Percentiles rank a stretch among this genome's conserved stretches.
These are phyloP conservation scores for Brachionus rotundiformis DNA, from an alignment of 1,140 invertebrate species.

Conservation along the genomic window DNA sequence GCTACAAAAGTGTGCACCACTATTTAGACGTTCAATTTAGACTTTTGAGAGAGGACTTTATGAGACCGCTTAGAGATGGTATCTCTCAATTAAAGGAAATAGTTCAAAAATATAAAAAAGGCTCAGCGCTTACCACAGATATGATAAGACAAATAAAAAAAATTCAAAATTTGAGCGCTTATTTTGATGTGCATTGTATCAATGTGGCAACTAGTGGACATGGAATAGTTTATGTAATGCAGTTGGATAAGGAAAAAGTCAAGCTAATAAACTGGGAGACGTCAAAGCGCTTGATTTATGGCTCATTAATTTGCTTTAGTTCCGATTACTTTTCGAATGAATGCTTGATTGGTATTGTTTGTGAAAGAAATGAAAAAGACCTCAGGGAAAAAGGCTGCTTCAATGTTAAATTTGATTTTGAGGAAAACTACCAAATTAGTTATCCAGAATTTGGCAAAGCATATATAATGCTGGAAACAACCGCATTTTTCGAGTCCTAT, in stretches of 20 bases:
- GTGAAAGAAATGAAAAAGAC: conserved; percentile 10
- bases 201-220: not conserved
- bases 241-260: conserved; percentile 53
- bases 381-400: not conserved
- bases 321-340: conserved; percentile 30
- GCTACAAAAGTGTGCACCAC: conserved; percentile 70
- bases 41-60: conserved; percentile 73
- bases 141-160: not conserved
- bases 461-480: conserved; percentile 64
- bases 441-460: not conserved
- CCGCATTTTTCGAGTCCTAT: conserved; percentile 66
- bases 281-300: conserved; percentile 70
- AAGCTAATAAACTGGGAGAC: conserved; percentile 55
- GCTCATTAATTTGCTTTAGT: conserved; percentile 56
- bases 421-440: not conserved
- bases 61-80: conserved; percentile 63
- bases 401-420: conserved; percentile 42
- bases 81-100: conserved; percentile 56
- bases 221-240: conserved; percentile 53
- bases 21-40: conserved; percentile 77
- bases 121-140: not conserved
- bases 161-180: conserved; percentile 32
- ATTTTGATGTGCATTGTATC: conserved; percentile 38
- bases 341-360: conserved; percentile 33
- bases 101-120: not conserved